A percentile compares a stretch with the other conserved stretches of the same genome.
phyloP scores from a whole-genome alignment of 2,888 invertebrate genomes.

The Standfussiana lucernea region DNA sequence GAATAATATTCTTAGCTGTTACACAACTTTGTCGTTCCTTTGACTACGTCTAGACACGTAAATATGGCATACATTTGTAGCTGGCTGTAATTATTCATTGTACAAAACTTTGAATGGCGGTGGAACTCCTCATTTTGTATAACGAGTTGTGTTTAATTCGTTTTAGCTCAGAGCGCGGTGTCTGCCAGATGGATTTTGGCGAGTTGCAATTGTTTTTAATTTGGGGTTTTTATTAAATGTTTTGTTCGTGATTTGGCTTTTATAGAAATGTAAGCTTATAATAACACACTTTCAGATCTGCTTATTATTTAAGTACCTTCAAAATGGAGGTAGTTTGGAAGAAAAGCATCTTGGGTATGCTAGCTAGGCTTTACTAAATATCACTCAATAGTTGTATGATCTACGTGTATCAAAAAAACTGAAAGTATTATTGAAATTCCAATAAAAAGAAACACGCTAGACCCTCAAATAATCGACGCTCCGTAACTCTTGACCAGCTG shows the following conservation, averaged over 20 bases:
- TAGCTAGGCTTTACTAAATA: neutral
- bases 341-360: neutral
- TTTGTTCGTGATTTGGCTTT: conserved; percentile 10
- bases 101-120: conserved; percentile 65
- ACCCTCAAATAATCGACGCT: neutral
- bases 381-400: neutral
- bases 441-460: neutral
- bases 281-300: neutral
- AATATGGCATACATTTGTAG: conserved; percentile 66
- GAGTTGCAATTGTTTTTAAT: conserved; percentile 50
- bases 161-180: conserved; percentile 62
- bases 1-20: conserved; percentile 73
- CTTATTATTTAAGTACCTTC: neutral
- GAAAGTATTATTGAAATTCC: neutral
- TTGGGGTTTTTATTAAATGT: conserved; percentile 21
- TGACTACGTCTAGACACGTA: conserved; percentile 81
- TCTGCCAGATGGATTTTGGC: conserved; percentile 56
- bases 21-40: conserved; percentile 76
- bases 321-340: neutral
- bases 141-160: conserved; percentile 68
- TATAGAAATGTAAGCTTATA: neutral
- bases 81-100: conserved; percentile 70
- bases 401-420: neutral
- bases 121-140: conserved; percentile 64
- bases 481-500: conserved; percentile 15